Evolutionary conservation across 2,797 vertebrate species (phyloP).

Genomic region (Rhabdomys pumilio): DNA sequence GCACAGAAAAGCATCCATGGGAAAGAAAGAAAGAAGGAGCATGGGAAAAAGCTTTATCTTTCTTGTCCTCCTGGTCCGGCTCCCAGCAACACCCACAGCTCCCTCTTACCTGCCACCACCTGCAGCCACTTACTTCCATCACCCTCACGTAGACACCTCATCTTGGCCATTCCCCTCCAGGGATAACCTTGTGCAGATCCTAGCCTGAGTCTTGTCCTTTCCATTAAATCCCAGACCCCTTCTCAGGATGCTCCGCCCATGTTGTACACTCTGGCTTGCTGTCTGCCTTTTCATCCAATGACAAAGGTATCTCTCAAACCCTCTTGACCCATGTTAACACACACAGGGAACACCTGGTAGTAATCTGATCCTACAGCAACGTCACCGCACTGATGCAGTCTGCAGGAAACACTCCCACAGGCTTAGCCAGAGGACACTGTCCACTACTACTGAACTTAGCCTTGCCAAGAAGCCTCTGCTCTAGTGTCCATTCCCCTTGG

Average conservation of each 20-base stretch:
- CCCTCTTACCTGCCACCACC: neutral
- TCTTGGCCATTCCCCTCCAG: neutral
- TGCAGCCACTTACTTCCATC: too few relatives aligned
- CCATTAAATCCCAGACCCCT: neutral
- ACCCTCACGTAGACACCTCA: neutral
- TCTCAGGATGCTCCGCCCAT: neutral
- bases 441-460: accelerated
- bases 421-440: neutral
- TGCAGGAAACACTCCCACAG: neutral
- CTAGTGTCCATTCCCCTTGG: accelerated
- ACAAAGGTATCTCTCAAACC: neutral
- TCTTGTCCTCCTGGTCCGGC: neutral
- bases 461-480: neutral
- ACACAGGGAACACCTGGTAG: neutral
- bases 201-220: neutral
- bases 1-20: neutral
- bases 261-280: neutral
- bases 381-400: neutral
- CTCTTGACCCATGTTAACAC: neutral
- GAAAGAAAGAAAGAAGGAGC: neutral
- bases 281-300: neutral
- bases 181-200: neutral
- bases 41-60: too few relatives aligned
- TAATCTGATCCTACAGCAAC: accelerated
- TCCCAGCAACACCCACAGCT: neutral